Base-by-base conservation (phyloP, 2,888 invertebrate genomes). In the Drosophila hamatofila region DNA sequence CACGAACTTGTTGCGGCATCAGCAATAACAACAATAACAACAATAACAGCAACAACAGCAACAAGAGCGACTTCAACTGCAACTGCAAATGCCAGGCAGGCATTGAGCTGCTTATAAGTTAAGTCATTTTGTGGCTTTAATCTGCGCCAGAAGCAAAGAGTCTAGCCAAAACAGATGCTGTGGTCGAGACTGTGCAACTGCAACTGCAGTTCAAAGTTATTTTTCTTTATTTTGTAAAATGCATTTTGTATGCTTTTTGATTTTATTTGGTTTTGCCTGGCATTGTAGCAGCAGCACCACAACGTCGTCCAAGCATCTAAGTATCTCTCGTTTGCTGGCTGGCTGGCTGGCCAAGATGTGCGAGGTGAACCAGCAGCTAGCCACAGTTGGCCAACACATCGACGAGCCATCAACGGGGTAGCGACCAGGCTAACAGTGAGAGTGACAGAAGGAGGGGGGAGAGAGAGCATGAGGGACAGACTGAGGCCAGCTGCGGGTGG, bases 191-290 rank as follows among this genome's bases (percentile, higher is more conserved):
- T 16, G 30, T 67, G 33, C 55, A 61, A 48, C 72, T 56, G 65
- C 75, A 75, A 48, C 72, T 59, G 65, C 75, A 75, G 78, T 77
- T 75, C 77, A 77, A 72, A 72, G 77, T 69, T 65, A 74, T 74
- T 77, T 81, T 73, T 54, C 54, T 54, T 68, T 68, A 56, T 68
- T 62, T 44, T 60, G 25, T 16, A 72, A 81, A 81, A 84, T 83
- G 83, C 83, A 83, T 83, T 85, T 85, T 83, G 84, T 81, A 85
- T 84, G 85, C 79, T 73, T 79, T 83, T 84, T 72, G 83, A 81
- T 81, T 74, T 82, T 80, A 73, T 67, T 84, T 70, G 68, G 63
- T 54, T 49, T 60, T 57, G 62, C 42, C 27, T 18, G 27, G 48
- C n/a, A 35, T 23, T 25, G 44, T 35, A 9, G 64, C 56, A 39